Evolutionary conservation across 2,797 vertebrate species (phyloP), one percentile per base, ranked within the genome.

Genomic region (Melanotaenia boesemani): DNA sequence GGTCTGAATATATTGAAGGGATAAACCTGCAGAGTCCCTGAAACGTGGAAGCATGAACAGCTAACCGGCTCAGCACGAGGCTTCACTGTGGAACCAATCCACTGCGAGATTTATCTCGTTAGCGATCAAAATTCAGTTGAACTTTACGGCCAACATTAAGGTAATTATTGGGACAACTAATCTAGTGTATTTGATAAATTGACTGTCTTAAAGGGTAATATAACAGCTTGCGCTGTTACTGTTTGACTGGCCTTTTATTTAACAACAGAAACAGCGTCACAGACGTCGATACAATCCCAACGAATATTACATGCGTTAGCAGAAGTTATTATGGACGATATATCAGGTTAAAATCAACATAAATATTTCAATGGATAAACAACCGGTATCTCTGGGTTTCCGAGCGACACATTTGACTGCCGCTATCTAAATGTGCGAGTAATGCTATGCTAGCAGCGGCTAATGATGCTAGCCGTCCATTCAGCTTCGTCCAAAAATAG

Each of bases 11-110:
- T 22, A 18, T 16, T 26, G 2, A 24, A 2, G 52, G 12, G 39
- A 60, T 61, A 0, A 9, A 6, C 3, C n/a, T 3, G 24, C 18
- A 8, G n/a, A 9, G 11, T 18, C 37, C 34, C 7, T 15, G n/a
- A 62, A 66, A 70, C 48, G 70, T 75, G 75, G 67, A 54, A 34
- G 30, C 52, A 22, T 20, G 15, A 62, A 39, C 8, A 50, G 57
- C 36, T 4, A 20, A 30, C 55, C 46, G 65, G 60, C 16, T 80
- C 71, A 60, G 52, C 86, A 89, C 86, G 86, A 86, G 86, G 86
- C 76, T 62, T 54, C 20, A 4, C 59, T 69, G 75, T 70, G 77
- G 70, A 37, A 2, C 41, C 44, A 30, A 63, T 37, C 57, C 20
- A 41, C 24, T 54, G 54, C 66, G 6, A 24, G 24, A 24, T 55